These are phyloP conservation scores for Drosophila percnosoma DNA, from an alignment of 2,888 invertebrate genomes.

Conservation along the genomic window DNA sequence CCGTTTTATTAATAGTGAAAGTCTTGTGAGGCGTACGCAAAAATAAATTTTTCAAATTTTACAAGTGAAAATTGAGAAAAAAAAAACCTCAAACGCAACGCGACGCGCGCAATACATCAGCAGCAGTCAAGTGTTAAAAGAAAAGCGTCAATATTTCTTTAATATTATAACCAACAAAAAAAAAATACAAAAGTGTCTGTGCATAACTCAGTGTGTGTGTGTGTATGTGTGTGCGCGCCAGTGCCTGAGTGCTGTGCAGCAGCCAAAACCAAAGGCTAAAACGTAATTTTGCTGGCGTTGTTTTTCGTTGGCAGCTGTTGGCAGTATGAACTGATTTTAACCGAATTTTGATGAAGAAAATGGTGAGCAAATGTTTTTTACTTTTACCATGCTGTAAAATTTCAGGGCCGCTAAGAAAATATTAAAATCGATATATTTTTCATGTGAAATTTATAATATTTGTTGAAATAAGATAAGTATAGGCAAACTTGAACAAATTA, in stretches of 20 bases:
- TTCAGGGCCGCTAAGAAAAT: conserved; percentile 39
- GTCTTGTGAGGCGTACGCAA: conserved; percentile 40
- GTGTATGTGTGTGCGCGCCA: conserved; percentile 39
- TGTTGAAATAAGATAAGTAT: not conserved
- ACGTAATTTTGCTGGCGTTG: conserved; percentile 60
- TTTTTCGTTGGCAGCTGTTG: conserved; percentile 77
- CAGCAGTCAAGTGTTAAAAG: conserved; percentile 56
- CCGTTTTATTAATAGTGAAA: conserved; percentile 63
- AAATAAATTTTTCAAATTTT: conserved; percentile 61
- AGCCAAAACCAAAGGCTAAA: conserved; percentile 50
- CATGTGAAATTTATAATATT: not conserved
- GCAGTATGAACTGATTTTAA: conserved; percentile 80
- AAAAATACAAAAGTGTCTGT: conserved; percentile 47
- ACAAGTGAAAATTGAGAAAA: conserved; percentile 68
- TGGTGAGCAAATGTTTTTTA: conserved; percentile 67
- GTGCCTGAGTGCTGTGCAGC: conserved; percentile 52
- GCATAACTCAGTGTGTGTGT: conserved; percentile 50
- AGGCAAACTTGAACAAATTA: not conserved
- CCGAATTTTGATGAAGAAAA: conserved; percentile 70
- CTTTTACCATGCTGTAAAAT: conserved; percentile 28
- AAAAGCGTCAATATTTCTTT: conserved; percentile 57
- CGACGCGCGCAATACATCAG: conserved; percentile 56
- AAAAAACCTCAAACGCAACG: conserved; percentile 36
- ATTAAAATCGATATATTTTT: not conserved
- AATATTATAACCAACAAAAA: conserved; percentile 38